Base-by-base conservation (phyloP, 2,888 invertebrate genomes). In the Onchidella celtica region DNA sequence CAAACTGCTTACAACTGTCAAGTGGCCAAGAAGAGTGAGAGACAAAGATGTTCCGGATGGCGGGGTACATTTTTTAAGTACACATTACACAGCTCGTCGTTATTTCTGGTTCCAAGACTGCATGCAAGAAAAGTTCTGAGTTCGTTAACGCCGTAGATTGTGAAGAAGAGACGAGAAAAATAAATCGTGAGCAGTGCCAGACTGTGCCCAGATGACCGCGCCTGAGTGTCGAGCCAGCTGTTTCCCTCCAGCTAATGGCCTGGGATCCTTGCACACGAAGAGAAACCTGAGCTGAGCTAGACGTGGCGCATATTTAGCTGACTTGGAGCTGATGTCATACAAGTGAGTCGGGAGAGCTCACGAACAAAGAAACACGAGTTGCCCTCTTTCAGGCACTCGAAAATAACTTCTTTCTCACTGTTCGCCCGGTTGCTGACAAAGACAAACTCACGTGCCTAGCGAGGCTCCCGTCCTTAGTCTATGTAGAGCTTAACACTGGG, bases 301-400 rank as follows among this genome's bases (percentile, higher is more conserved):
- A 77, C 77, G 77, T 77, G 77, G 68, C n/a, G n/a, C 77, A 77
- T 68, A 77, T 66, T 77, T 57, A 11, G 9, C 74, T 27, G 21
- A 63, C 63, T 47, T 27, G 38, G 38, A 38, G 65, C 77, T 77
- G 66, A 77, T 77, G 77, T 77, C 77, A 77, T 68, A 29, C 47
- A 24, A 32, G 40, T 47, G 65, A 65, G 63, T n/a, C 47, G 75
- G n/a, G 76, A 57, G 57, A 66, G 27, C 66, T 68, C 66, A 68
- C 66, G 77, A 77, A 77, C 77, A 77, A 77, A 77, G 77, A 77
- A 77, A 77, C 66, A 55, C 40, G 47, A 65, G 40, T n/a, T 65
- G 63, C n/a, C 66, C 77, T 77, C 77, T 27, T 68, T 77, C 77
- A 36, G 57, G 77, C 68, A 34, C 57, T 66, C 36, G 32, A 34